Evolutionary conservation across 2,113 vertebrate species (phyloP).

Genomic region (Mirounga angustirostris): DNA sequence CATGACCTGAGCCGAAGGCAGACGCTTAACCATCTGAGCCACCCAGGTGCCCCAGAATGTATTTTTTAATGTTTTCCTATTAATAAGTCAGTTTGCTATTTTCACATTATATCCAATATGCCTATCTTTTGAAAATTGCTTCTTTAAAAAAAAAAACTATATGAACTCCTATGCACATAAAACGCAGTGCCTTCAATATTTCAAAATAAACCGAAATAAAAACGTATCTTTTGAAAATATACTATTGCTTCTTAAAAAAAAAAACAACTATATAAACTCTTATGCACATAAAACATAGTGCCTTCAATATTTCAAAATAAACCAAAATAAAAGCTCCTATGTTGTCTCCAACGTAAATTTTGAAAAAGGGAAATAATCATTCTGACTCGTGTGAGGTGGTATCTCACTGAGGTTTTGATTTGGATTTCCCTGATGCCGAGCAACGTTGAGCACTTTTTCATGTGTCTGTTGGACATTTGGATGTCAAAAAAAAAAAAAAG

Average conservation of each 20-base stretch:
- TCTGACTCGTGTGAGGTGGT: too few relatives aligned
- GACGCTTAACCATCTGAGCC: too few relatives aligned
- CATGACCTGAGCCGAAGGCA: too few relatives aligned
- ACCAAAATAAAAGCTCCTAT: not conserved
- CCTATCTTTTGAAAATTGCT: not conserved
- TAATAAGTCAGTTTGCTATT: conserved; percentile 15
- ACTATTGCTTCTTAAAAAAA: not conserved
- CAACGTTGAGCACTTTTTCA: too few relatives aligned
- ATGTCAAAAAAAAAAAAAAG: conserved; percentile 1
- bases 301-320: conserved; percentile 45
- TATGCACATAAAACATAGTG: conserved; percentile 5
- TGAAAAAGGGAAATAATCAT: not conserved
- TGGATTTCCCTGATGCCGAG: too few relatives aligned
- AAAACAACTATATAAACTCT: not conserved
- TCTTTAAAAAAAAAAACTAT: not conserved
- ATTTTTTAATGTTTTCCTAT: not conserved
- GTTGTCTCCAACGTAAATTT: conserved; percentile 1
- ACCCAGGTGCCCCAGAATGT: not conserved
- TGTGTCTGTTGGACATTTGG: too few relatives aligned
- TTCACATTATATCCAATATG: not conserved
- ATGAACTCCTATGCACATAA: not conserved
- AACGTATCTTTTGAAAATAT: not conserved
- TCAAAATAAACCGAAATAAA: conserved; percentile 23
- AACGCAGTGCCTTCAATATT: conserved; percentile 41
- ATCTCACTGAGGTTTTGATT: too few relatives aligned